Conservation (phyloP, 2,888 invertebrate species). For the Himalopsyche anomala region DNA sequence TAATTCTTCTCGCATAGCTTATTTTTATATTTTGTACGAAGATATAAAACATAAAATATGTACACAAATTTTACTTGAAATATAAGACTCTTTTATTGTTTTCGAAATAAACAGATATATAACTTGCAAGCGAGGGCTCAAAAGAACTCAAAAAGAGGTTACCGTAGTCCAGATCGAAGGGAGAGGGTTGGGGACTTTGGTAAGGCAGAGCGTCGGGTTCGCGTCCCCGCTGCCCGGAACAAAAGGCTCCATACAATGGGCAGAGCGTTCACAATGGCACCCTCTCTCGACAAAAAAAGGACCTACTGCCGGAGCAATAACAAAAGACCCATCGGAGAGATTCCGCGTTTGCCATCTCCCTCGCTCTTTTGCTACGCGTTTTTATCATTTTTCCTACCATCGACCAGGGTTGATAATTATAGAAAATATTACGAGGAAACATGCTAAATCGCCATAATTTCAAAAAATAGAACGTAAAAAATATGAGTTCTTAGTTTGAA, state of each 20-base stretch:
- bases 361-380: conserved; percentile 20
- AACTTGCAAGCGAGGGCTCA: conserved; percentile 2
- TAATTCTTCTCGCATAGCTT: too few relatives aligned
- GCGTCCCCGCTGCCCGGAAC: conserved; percentile 56
- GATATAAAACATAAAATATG: neutral
- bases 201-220: conserved; percentile 44
- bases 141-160: conserved; percentile 18
- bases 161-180: conserved; percentile 1
- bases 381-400: conserved; percentile 9
- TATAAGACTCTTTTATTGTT: conserved; percentile 14
- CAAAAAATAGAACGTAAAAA: too few relatives aligned
- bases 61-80: neutral
- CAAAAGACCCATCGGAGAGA: conserved; percentile 64
- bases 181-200: conserved; percentile 13
- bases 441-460: too few relatives aligned
- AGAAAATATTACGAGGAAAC: neutral
- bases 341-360: conserved; percentile 57
- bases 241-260: conserved; percentile 62
- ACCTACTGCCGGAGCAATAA: conserved; percentile 59
- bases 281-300: conserved; percentile 61
- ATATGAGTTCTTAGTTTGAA: too few relatives aligned
- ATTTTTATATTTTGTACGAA: neutral
- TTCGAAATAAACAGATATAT: neutral
- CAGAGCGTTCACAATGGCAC: conserved; percentile 61
- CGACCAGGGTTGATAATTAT: neutral